Conservation (phyloP, 2,113 vertebrate genomes). For the Coryphaenoides rupestris region DNA sequence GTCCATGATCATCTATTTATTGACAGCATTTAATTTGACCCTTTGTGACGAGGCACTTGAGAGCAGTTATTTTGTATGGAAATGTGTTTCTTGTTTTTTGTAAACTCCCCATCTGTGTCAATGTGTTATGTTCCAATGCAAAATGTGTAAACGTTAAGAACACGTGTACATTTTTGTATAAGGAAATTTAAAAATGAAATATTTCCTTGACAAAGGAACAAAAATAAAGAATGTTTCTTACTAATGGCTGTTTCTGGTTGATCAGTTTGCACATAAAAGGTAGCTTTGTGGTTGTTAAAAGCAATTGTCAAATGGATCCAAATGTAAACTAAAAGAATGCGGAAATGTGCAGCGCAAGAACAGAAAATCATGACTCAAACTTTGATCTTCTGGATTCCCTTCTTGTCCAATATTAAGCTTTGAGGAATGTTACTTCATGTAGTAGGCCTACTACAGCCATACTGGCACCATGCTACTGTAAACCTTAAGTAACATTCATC, state of each 20-base stretch:
- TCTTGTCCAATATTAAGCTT: no score
- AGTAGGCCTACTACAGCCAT: no score
- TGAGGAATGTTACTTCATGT: no score
- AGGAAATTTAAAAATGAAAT: slow-evolving; percentile 53
- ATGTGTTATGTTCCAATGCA: slow-evolving; percentile 53
- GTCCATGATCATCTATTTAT: slow-evolving; percentile 50
- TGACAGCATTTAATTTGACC: slow-evolving; percentile 30
- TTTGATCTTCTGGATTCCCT: no score
- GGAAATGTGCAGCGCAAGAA: no score
- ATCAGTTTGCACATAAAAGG: background rate
- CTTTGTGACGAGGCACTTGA: slow-evolving; percentile 42
- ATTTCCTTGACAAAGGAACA: slow-evolving; percentile 60
- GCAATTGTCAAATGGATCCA: no score
- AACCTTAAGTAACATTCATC: no score
- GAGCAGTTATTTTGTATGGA: slow-evolving; percentile 53
- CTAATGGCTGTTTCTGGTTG: slow-evolving; percentile 17
- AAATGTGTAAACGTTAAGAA: slow-evolving; percentile 52
- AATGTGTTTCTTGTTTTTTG: slow-evolving; percentile 51
- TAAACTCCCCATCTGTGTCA: slow-evolving; percentile 47
- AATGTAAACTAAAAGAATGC: no score
- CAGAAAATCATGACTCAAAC: no score
- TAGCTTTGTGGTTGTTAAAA: background rate
- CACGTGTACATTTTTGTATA: slow-evolving; percentile 63
- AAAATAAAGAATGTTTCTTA: slow-evolving; percentile 78
- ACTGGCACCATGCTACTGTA: no score